Conservation (phyloP, 1,140 invertebrate species). For the Aporrectodea caliginosa region DNA sequence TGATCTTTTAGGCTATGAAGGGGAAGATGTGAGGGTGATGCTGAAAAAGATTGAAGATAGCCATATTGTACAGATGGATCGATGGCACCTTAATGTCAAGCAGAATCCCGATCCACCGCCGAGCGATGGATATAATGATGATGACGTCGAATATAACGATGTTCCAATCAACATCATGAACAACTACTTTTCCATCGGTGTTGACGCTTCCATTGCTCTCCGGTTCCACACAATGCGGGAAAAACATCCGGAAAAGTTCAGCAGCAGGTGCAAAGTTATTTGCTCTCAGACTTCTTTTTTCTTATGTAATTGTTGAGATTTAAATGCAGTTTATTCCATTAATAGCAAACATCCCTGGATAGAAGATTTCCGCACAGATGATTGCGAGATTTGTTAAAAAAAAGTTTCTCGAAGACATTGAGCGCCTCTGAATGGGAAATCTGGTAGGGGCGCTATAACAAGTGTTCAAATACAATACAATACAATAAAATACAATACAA, state of each 20-base stretch:
- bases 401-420: too few relatives aligned
- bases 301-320: too few relatives aligned
- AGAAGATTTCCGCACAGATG: too few relatives aligned
- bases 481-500: too few relatives aligned
- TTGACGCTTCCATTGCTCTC: constrained; percentile 94
- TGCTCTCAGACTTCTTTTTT: too few relatives aligned
- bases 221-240: constrained; percentile 94
- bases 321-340: too few relatives aligned
- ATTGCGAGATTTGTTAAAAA: too few relatives aligned
- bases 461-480: too few relatives aligned
- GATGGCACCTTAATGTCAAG: constrained; percentile 80
- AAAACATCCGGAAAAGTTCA: constrained; percentile 95
- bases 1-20: constrained; percentile 76
- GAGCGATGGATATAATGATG: constrained; percentile 44
- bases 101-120: constrained; percentile 60
- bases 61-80: constrained; percentile 71
- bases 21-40: constrained; percentile 83
- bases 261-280: constrained; percentile 61
- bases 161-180: constrained; percentile 96
- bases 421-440: too few relatives aligned
- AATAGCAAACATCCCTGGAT: too few relatives aligned
- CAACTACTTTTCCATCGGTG: constrained; percentile 95
- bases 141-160: constrained; percentile 57
- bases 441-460: too few relatives aligned
- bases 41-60: constrained; percentile 61